Conservation (phyloP, 1,140 invertebrate genomes). For the Luehdorfia chinensis region DNA sequence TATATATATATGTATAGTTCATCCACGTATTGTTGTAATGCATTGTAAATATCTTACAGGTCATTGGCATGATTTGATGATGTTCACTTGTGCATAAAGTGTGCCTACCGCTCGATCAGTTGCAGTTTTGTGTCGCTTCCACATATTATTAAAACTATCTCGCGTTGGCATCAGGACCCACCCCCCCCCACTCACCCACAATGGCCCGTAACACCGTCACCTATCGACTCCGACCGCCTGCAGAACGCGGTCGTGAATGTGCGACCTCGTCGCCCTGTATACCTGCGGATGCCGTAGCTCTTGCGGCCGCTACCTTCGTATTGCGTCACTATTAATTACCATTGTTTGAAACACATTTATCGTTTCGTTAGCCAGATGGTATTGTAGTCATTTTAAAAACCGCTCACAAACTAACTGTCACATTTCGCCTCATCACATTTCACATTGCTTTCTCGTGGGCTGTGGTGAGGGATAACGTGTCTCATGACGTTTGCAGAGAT, state of each 20-base stretch:
- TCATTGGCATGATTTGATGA: too few species aligned
- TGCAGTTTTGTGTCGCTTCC: conserved; percentile 43
- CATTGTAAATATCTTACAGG: too few species aligned
- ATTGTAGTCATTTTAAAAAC: too few species aligned
- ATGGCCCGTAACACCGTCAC: not conserved
- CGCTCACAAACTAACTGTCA: too few species aligned
- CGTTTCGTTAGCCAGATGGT: too few species aligned
- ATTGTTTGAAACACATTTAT: too few species aligned
- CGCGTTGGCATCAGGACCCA: not conserved
- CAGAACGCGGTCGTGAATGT: not conserved
- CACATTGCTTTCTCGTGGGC: not conserved
- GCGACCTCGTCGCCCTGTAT: not conserved
- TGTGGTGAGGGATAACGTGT: not conserved
- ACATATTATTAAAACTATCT: conserved; percentile 58
- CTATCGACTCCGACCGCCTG: not conserved
- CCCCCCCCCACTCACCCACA: too few species aligned
- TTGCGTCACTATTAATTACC: too few species aligned
- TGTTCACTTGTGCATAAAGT: too few species aligned
- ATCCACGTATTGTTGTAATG: too few species aligned
- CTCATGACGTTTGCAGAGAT: not conserved
- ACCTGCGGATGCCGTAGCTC: not conserved
- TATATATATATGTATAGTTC: too few species aligned
- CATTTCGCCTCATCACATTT: not conserved
- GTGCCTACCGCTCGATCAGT: not conserved
- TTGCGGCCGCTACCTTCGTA: too few species aligned